These are phyloP conservation scores for Pseudocheirus occidentalis DNA, from an alignment of 2,797 vertebrate species.

Conservation along the genomic window DNA sequence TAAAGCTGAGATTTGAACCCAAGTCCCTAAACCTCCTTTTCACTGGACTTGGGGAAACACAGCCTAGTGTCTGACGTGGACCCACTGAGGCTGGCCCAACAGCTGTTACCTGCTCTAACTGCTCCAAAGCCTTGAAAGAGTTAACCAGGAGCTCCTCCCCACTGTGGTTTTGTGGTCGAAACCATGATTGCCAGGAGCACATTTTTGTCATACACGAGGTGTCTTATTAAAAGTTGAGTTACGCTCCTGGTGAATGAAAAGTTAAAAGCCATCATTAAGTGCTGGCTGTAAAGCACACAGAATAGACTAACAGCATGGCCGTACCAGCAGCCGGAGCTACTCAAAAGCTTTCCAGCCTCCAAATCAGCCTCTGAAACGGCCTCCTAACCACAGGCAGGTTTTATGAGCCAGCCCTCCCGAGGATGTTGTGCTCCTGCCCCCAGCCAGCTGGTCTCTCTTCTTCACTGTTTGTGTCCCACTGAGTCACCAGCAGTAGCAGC, in stretches of 20 bases:
- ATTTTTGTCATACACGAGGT: slow-evolving; percentile 89
- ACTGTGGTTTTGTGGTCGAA: slow-evolving; percentile 95
- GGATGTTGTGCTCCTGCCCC: too few species aligned
- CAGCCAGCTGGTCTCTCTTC: neutral
- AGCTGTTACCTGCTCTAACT: slow-evolving; percentile 52
- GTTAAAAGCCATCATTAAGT: slow-evolving; percentile 86
- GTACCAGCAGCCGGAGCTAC: neutral
- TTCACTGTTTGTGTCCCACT: neutral
- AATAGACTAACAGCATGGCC: slow-evolving; percentile 43
- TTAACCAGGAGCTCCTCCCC: slow-evolving; percentile 87
- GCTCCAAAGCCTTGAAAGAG: slow-evolving; percentile 83
- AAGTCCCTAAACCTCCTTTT: neutral
- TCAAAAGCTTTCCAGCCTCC: slow-evolving; percentile 17
- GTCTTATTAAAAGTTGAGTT: slow-evolving; percentile 86
- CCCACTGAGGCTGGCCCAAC: neutral
- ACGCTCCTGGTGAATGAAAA: slow-evolving; percentile 87
- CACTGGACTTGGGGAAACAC: neutral
- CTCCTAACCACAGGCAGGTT: neutral
- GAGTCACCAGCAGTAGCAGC: neutral
- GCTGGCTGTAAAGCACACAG: slow-evolving; percentile 77
- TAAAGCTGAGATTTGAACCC: neutral
- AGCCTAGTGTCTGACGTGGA: too few species aligned
- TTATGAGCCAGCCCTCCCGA: neutral
- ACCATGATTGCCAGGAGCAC: slow-evolving; percentile 91
- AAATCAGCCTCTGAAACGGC: neutral